Conservation (phyloP, 2,797 vertebrate genomes). For the Lagocephalus sceleratus region DNA sequence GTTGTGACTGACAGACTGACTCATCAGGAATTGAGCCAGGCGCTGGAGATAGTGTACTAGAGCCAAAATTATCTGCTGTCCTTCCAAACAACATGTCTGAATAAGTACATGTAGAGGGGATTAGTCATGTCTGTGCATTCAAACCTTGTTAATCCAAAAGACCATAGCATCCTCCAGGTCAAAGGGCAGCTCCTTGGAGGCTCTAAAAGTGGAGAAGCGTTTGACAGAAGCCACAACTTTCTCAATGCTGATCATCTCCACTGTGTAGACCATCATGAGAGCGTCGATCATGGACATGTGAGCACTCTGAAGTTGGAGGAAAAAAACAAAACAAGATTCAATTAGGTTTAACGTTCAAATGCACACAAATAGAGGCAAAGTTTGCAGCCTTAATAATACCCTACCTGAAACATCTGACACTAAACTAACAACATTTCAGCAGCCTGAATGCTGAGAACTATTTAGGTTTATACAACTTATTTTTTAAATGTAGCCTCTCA, state of each 20-base stretch:
- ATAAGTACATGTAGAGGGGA: background rate
- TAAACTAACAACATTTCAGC: no score
- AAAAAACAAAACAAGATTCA: slow-evolving; percentile 10
- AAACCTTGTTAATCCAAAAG: slow-evolving; percentile 99
- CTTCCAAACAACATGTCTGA: no score
- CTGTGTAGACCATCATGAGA: slow-evolving; percentile 98
- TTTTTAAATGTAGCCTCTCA: background rate
- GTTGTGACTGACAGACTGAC: background rate
- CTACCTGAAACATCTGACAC: background rate
- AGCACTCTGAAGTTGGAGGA: slow-evolving; percentile 77
- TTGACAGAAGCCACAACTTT: slow-evolving; percentile 95
- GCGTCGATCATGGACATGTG: slow-evolving; percentile 98
- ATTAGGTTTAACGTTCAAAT: slow-evolving; percentile 5
- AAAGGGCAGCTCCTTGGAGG: slow-evolving; percentile 96
- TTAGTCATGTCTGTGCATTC: background rate
- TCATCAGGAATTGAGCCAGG: no score
- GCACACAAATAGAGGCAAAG: background rate
- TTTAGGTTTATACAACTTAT: no score
- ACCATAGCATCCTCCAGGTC: slow-evolving; percentile 98
- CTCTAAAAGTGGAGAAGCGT: slow-evolving; percentile 96
- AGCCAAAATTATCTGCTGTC: no score
- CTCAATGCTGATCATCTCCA: slow-evolving; percentile 99
- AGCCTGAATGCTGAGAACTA: no score
- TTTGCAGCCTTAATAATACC: no score
- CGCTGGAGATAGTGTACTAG: no score